Evolutionary conservation across 2,113 vertebrate species (phyloP), one percentile per base, ranked within the genome.

Genomic region (Pseudorhombus dupliciocellatus): DNA sequence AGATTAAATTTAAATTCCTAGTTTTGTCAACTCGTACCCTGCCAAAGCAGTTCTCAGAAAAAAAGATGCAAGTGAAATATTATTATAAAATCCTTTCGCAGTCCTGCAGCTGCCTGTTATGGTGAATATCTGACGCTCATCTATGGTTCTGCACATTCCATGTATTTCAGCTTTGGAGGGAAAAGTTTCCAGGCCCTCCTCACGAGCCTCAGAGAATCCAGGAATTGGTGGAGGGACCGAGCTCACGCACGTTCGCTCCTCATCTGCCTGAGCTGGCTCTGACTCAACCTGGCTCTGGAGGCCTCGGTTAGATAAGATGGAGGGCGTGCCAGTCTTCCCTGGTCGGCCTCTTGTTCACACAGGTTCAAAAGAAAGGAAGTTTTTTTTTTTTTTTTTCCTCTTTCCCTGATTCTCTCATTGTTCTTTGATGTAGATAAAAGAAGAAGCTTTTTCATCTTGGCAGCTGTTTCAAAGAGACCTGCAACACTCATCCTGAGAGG

Each of bases 321-420:
- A 54, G 48, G 30, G 58, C 30, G 79, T 79, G 73, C 77, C 76
- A 75, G 53, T 69, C 63, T 69, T 25, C 56, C 66, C 28, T 15
- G 12, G 55, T 72, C 71, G 40, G 53, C 66, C 66, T 82, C 71
- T 77, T 77, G 80, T 87, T 86, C 85, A 81, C 70, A 81, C 81
- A 90, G 69, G 69, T 83, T 77, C 69, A 86, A 86, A 84, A 86
- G 72, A 88, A 87, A 84, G 77, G 57, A 81, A 66, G 72, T 60
- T 53, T 30, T 25, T 58, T 55, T 37, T 2, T 74, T 48, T 50
- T 59, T 46, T 61, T 26, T 30, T 20, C 54, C 60, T 59, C 51
- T 61, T 26, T 30, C 21, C 54, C 60, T 16, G 57, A 75, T 74
- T 60, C 66, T 71, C 30, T 22, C 50, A 69, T 86, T 73, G 62